Percentiles rank a stretch among this genome's conserved stretches.
Evolutionary conservation across 1,140 invertebrate species (phyloP).

Genomic region (Drosophila miranda): DNA sequence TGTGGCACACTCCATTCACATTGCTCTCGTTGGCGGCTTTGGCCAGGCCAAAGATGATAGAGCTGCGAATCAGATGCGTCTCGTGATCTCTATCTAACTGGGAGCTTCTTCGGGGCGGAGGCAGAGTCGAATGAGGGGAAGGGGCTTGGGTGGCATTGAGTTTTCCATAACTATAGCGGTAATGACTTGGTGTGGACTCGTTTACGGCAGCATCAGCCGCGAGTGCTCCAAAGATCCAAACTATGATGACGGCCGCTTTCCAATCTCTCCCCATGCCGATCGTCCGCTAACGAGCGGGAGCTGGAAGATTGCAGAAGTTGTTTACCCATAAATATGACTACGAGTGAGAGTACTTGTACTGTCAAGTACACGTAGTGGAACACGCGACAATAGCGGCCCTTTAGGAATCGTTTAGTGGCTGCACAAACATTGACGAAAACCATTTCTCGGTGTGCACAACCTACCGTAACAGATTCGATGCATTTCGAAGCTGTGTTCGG

Average conservation of each 20-base stretch:
- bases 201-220: slow-evolving; percentile 27
- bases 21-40: slow-evolving; percentile 64
- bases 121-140: no score
- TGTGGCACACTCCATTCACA: slow-evolving; percentile 59
- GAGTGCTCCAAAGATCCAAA: slow-evolving; percentile 4
- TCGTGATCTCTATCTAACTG: slow-evolving; percentile 21
- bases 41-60: slow-evolving; percentile 68
- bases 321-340: slow-evolving; percentile 12
- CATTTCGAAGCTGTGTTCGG: background rate
- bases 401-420: background rate
- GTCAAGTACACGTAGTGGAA: background rate
- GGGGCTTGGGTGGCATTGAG: slow-evolving; percentile 32
- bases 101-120: no score
- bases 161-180: slow-evolving; percentile 18
- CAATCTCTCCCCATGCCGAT: slow-evolving; percentile 20
- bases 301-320: slow-evolving; percentile 19
- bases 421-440: slow-evolving; percentile 28
- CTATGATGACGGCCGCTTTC: background rate
- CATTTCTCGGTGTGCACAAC: slow-evolving; percentile 32
- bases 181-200: slow-evolving; percentile 15
- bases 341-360: slow-evolving; percentile 7
- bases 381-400: slow-evolving; percentile 2
- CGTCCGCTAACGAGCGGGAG: slow-evolving; percentile 13
- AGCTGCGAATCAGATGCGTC: slow-evolving; percentile 50
- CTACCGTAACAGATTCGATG: slow-evolving; percentile 30